Base-by-base conservation (phyloP, 1,140 invertebrate genomes). In the Potamilus streckersoni region DNA sequence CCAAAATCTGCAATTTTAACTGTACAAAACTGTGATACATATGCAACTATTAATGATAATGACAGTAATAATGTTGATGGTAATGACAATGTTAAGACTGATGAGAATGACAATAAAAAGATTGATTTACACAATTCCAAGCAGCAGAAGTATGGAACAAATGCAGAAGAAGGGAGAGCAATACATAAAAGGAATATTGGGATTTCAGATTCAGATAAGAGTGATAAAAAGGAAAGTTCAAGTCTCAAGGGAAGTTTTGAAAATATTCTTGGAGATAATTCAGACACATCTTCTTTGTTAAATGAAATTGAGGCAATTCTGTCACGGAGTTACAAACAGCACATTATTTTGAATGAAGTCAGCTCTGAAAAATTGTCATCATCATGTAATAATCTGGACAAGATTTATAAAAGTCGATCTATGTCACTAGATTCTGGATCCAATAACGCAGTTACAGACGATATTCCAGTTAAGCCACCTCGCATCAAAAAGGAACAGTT, bases 221-320 rank as follows among this genome's bases (percentile, higher is more conserved):
- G 20, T 62, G 13, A 23, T n/a, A 31, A 66, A 17, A 66, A 66
- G 4, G 64, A 66, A 23, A 16, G 15, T 70, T 12, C n/a, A 31
- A 27, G 15, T 38, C 15, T 31, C 20, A 72, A 72, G n/a, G 69
- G 58, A 16, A 67, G 63, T 63, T 69, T 69, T 56, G 70, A 77
- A 49, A 59, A 73, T n/a, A 55, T 73, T 23, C 57, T 77, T 19
- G 70, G 62, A 56, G 75, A 77, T 57, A 77, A 67, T 61, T 31
- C 57, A 56, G 70, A 77, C 38, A 65, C 75, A 68, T 49, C 75
- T 31, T 77, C 75, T 20, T 69, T 77, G 27, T 56, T 77, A n/a
- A 72, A 72, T 77, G 75, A 77, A 63, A 77, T 77, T 62, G 75
- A 77, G 69, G 75, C 72, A 49, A 77, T 77, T 77, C 65, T 77